Conservation (phyloP, 2,797 vertebrate genomes). For the Hemibagrus guttatus region DNA sequence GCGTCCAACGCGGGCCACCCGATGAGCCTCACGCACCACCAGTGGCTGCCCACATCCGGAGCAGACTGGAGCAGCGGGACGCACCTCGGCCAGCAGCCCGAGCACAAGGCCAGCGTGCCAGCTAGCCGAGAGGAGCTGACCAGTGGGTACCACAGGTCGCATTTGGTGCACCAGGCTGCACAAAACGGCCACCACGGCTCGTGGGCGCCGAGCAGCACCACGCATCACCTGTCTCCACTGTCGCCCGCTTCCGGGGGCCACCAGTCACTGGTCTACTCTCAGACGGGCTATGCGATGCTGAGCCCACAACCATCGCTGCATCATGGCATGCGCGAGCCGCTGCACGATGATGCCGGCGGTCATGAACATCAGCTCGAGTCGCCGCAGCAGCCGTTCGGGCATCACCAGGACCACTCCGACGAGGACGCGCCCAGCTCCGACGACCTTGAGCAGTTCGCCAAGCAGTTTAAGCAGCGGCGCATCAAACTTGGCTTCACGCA, state of each 20-base stretch:
- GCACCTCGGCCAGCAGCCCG: constrained; percentile 83
- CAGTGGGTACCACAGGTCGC: constrained; percentile 86
- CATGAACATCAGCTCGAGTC: constrained; percentile 88
- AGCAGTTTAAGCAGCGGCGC: constrained; percentile 94
- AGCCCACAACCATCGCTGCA: constrained; percentile 88
- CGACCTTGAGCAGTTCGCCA: constrained; percentile 97
- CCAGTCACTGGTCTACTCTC: constrained; percentile 92
- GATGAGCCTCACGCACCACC: constrained; percentile 93
- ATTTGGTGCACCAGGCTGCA: constrained; percentile 91
- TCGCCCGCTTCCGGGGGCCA: constrained; percentile 85
- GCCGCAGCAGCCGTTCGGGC: constrained; percentile 86
- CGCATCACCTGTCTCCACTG: constrained; percentile 91
- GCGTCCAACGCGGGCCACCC: constrained; percentile 93
- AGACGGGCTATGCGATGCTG: constrained; percentile 93
- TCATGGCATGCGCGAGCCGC: constrained; percentile 89
- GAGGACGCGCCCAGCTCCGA: constrained; percentile 95
- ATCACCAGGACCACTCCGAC: constrained; percentile 89
- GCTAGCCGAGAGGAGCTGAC: constrained; percentile 84
- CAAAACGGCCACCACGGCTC: constrained; percentile 82
- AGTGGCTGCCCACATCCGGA: constrained; percentile 92
- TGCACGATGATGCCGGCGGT: constrained; percentile 84
- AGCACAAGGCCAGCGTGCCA: constrained; percentile 81
- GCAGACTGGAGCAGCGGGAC: constrained; percentile 89
- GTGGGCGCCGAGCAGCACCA: constrained; percentile 85
- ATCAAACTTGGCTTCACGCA: constrained; percentile 98